phyloP scores from a whole-genome alignment of 2,888 invertebrate genomes.

The Dolichomitus sp. region DNA sequence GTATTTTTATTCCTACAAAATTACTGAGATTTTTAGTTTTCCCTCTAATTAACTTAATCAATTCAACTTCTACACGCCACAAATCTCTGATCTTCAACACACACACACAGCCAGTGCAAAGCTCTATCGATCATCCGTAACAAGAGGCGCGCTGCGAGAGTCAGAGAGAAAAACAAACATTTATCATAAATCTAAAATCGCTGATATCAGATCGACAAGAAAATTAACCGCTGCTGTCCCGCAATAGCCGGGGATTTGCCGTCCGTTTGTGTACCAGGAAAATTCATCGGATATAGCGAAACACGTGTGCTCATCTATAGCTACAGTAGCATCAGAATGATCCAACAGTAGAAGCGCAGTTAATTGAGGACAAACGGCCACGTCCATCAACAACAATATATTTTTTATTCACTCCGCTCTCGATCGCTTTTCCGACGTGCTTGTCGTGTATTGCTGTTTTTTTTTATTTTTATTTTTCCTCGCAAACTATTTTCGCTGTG shows the following conservation, averaged over 20 bases:
- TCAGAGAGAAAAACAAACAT: not conserved
- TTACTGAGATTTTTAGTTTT: not conserved
- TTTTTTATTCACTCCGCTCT: constrained; percentile 2
- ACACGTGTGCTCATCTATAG: constrained; percentile 18
- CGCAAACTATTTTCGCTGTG: constrained; percentile 32
- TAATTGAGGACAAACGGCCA: constrained; percentile 34
- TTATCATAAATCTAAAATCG: constrained; percentile 17
- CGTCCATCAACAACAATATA: constrained; percentile 20
- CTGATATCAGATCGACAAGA: constrained; percentile 23
- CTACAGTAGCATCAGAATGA: constrained; percentile 16
- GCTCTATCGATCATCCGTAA: not conserved
- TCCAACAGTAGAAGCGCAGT: constrained; percentile 1
- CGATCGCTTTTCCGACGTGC: constrained; percentile 17
- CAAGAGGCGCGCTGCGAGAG: not conserved
- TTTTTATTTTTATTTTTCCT: constrained; percentile 13
- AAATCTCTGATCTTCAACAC: not conserved
- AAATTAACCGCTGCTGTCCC: constrained; percentile 39
- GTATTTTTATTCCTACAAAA: no score
- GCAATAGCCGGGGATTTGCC: not conserved
- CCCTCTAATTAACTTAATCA: not conserved
- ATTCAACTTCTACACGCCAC: not conserved
- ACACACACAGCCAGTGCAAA: not conserved
- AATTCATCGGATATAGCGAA: constrained; percentile 23
- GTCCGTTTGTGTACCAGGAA: constrained; percentile 25
- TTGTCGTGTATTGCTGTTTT: constrained; percentile 5